Base-by-base conservation (phyloP, 2,113 vertebrate genomes). In the Mystacornis crossleyi region DNA sequence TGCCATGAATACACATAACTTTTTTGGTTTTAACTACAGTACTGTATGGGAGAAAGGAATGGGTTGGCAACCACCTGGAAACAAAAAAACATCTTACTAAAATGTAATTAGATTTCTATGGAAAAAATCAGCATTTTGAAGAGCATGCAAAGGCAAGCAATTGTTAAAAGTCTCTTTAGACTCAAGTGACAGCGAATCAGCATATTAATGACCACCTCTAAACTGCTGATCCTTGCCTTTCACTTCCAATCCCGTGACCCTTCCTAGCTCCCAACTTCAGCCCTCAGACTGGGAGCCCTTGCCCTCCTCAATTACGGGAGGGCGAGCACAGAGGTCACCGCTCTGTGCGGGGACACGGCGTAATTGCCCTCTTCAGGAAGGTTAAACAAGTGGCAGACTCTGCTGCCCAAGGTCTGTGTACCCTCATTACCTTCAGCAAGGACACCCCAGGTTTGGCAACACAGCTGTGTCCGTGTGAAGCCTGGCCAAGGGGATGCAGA, bases 181-280 rank as follows among this genome's bases (percentile, higher is more conserved):
- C 36, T 79, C 50, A 73, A 93, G 61, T 79, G 93, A 96, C 84
- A 83, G 88, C 93, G 91, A 84, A 95, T 96, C 95, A 96, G 75
- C 91, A 95, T 96, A 94, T 95, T 96, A 93, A 97, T 79, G 82
- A 75, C 78, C 73, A 51, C 47, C 40, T 90, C 65, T 73, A 93
- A 92, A 86, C 33, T 89, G 85, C 83, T 92, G 84, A 96, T 93
- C 67, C 69, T 73, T 75, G 71, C 88, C 82, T 93, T 86, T 94
- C 90, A 64, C 67, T 95, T 73, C 40, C 62, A 80, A 6, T 64
- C 60, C 85, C 42, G n/a, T 85, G 42, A 89, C 64, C 88, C 42
- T 51, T 55, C 36, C 75, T 3, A 64, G 89, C 95, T 93, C 87
- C 91, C 77, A 74, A 3, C 69, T 79, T n/a, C 4, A 1, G 62